Evolutionary conservation across 2,797 vertebrate genomes (phyloP).

Genomic region (Valencia hispanica): DNA sequence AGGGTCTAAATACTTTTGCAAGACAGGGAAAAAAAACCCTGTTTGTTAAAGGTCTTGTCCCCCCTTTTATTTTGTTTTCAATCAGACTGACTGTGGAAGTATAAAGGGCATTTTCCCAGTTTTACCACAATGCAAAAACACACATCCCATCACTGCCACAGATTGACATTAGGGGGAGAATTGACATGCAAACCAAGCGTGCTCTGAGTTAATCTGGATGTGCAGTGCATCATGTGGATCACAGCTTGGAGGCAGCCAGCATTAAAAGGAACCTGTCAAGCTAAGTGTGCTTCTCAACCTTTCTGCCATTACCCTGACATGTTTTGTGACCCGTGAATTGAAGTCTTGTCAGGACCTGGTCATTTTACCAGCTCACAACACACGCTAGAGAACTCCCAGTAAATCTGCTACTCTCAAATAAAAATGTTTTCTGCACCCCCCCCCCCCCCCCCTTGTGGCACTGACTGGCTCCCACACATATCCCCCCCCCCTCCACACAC

Average conservation of each 20-base stretch:
- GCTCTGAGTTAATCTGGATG: slow-evolving; percentile 75
- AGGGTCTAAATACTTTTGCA: background rate
- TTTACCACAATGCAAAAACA: slow-evolving; percentile 13
- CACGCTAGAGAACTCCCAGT: slow-evolving; percentile 51
- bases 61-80: slow-evolving; percentile 8
- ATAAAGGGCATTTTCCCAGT: slow-evolving; percentile 9
- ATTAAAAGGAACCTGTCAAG: slow-evolving; percentile 80
- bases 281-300: slow-evolving; percentile 76
- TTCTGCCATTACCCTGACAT: slow-evolving; percentile 78
- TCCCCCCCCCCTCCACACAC: no score
- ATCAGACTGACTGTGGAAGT: slow-evolving; percentile 17
- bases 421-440: slow-evolving; percentile 52
- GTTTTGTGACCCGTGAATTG: slow-evolving; percentile 82
- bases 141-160: slow-evolving; percentile 44
- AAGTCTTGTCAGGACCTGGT: slow-evolving; percentile 83
- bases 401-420: slow-evolving; percentile 60
- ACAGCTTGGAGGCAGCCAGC: slow-evolving; percentile 69
- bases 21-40: background rate
- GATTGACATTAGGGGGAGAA: slow-evolving; percentile 60
- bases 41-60: slow-evolving; percentile 14
- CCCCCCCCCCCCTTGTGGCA: slow-evolving; percentile 70
- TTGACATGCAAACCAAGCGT: slow-evolving; percentile 72
- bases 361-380: slow-evolving; percentile 74
- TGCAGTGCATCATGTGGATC: slow-evolving; percentile 67
- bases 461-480: slow-evolving; percentile 58